Evolutionary conservation across 2,797 vertebrate species (phyloP).

Genomic region (Furcifer pardalis): DNA sequence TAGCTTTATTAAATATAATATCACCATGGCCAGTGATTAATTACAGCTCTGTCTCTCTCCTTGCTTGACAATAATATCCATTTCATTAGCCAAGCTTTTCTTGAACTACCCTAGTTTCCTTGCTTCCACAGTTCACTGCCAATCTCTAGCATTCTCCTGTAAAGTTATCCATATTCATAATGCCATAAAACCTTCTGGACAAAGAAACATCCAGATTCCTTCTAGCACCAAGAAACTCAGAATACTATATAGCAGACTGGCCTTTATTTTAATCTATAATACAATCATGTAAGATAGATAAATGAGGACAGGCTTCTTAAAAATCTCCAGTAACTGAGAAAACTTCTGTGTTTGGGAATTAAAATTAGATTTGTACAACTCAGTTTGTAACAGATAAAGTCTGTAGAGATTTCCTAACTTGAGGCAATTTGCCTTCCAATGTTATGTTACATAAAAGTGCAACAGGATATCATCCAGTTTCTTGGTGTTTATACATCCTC

Average conservation of each 20-base stretch:
- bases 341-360: background rate
- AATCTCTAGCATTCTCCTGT: background rate
- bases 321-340: background rate
- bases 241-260: too few relatives aligned
- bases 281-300: background rate
- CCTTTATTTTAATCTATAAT: background rate
- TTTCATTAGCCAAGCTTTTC: background rate
- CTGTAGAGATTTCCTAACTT: too few relatives aligned
- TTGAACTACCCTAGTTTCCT: background rate
- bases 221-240: too few relatives aligned
- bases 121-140: background rate
- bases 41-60: background rate
- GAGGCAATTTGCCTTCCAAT: too few relatives aligned
- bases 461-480: too few relatives aligned
- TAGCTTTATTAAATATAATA: conserved; percentile 1
- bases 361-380: background rate
- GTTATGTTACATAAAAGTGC: too few relatives aligned
- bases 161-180: background rate
- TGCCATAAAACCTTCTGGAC: background rate
- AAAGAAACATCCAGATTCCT: background rate
- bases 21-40: background rate
- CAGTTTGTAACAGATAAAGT: too few relatives aligned
- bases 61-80: background rate
- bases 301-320: background rate
- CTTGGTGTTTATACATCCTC: too few relatives aligned